A percentile compares a stretch with the other conserved stretches of the same genome.
Evolutionary conservation across 2,797 vertebrate genomes (phyloP).

Genomic region (Hyperoplus lanceolatus): DNA sequence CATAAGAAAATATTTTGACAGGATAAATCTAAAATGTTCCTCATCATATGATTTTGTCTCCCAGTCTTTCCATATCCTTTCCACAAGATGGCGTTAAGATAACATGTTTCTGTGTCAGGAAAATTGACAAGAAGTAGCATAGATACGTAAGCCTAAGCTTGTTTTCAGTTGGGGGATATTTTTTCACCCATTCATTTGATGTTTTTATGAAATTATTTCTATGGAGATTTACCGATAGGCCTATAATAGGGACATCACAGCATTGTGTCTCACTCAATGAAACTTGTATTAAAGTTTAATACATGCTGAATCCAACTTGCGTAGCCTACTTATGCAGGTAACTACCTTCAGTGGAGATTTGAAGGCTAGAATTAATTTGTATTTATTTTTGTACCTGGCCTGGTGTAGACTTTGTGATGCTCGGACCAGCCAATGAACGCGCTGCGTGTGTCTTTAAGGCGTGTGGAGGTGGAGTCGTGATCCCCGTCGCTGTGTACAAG

Average conservation of each 20-base stretch:
- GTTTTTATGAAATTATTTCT: background rate
- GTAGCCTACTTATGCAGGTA: background rate
- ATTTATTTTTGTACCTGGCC: no score
- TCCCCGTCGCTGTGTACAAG: slow-evolving; percentile 39
- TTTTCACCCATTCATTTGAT: background rate
- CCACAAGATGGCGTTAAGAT: slow-evolving; percentile 69
- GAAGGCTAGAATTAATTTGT: background rate
- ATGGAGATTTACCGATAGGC: no score
- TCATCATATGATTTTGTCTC: background rate
- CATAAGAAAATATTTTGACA: background rate
- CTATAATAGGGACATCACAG: no score
- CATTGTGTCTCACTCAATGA: background rate
- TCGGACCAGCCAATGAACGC: background rate
- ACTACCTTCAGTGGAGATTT: background rate
- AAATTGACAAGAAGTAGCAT: background rate
- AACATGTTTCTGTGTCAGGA: slow-evolving; percentile 19
- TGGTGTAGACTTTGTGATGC: background rate
- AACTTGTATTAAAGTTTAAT: background rate
- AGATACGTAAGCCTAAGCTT: background rate
- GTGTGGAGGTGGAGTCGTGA: slow-evolving; percentile 73
- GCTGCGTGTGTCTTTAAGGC: slow-evolving; percentile 75
- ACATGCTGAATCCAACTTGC: background rate
- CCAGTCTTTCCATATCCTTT: slow-evolving; percentile 19
- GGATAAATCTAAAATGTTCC: background rate
- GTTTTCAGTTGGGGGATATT: background rate